Base-by-base conservation (phyloP, 1,140 invertebrate genomes). In the Bombus sibiricus region DNA sequence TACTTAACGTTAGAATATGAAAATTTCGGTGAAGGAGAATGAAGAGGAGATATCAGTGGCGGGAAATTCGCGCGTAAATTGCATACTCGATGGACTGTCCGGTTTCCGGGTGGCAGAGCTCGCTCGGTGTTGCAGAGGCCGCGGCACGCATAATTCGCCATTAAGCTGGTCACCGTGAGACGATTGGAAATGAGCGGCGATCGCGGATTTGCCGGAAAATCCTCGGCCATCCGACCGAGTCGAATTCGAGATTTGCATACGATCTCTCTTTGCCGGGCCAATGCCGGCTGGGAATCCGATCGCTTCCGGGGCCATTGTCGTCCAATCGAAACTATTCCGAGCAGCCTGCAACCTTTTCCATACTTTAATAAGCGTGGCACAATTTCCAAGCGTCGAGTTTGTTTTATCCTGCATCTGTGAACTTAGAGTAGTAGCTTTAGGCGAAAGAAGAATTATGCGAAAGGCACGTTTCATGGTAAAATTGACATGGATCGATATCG, bases 141-240 rank as follows among this genome's bases (percentile, higher is more conserved):
- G 37, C 25, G 22, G 37, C 25, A 41, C 69, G 69, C 69, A 72
- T 72, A 72, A 72, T 72, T 72, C 39, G 39, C 69, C 69, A n/a
- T 72, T 72, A 72, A 72, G 39, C 69, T 10, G 69, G 69, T 72
- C 69, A 15, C 69, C 69, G 69, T 41, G 69, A 72, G 69, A 72
- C 69, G 69, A 28, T 72, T 72, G 69, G 69, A 41, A 72, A 72
- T 41, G 39, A 41, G 39, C 39, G 6, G 28, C 68, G 37, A 69
- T 69, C 68, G 34, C 39, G 69, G 69, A 72, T 72, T 72, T 41
- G 39, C 69, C 69, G n/a, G 69, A 72, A 72, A 72, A 72, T 72
- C 69, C 69, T 72, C 12, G 12, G 4, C 37, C 28, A 22, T 28
- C 39, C 69, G 39, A n/a, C 37, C 68, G 39, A 41, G 39, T 41